Evolutionary conservation across 1,140 invertebrate genomes (phyloP).

Genomic region (Dryas iulia): DNA sequence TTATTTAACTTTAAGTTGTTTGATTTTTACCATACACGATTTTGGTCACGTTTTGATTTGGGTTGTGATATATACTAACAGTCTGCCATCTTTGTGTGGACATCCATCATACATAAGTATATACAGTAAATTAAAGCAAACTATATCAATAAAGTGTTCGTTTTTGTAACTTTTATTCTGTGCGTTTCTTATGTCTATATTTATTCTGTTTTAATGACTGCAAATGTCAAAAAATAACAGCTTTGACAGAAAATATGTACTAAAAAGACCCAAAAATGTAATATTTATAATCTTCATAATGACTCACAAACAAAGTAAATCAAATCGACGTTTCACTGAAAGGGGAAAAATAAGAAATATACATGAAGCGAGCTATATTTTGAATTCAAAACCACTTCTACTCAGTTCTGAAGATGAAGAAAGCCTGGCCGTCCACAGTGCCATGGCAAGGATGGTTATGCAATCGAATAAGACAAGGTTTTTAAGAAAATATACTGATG

Average conservation of each 20-base stretch:
- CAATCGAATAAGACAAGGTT: not conserved
- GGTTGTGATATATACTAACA: too few species aligned
- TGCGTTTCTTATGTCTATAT: not conserved
- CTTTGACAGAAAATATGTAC: not conserved
- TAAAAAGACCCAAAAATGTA: conserved; percentile 27
- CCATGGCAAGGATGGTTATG: conserved; percentile 34
- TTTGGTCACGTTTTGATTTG: too few species aligned
- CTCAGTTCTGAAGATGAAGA: conserved; percentile 35
- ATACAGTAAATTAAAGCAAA: too few species aligned
- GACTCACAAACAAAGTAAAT: not conserved
- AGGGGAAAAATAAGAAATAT: not conserved
- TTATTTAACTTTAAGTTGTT: too few species aligned
- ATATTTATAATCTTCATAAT: conserved; percentile 7
- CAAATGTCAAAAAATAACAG: conserved; percentile 7
- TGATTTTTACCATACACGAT: too few species aligned
- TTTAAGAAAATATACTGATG: not conserved
- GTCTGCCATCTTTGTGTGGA: too few species aligned
- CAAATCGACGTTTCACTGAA: not conserved
- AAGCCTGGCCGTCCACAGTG: conserved; percentile 34
- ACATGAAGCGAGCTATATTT: not conserved
- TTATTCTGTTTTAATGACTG: not conserved
- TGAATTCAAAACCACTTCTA: conserved; percentile 24
- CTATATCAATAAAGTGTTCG: too few species aligned
- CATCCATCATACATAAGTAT: too few species aligned
- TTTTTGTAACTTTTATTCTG: not conserved